Evolutionary conservation across 2,797 vertebrate species (phyloP).

Genomic region (Anabas testudineus): DNA sequence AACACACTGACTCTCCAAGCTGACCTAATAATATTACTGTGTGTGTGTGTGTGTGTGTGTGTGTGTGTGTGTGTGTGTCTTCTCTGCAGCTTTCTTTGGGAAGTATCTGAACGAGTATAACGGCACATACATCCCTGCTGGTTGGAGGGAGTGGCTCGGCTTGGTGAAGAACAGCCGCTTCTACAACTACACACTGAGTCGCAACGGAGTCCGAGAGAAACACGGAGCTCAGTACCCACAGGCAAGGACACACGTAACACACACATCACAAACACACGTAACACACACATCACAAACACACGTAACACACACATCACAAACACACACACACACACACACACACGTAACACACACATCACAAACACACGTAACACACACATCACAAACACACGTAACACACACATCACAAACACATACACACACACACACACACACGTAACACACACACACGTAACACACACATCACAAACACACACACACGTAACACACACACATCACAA

Average conservation of each 20-base stretch:
- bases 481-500: no score
- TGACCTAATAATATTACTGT: background rate
- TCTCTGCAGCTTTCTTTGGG: constrained; percentile 88
- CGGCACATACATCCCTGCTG: constrained; percentile 90
- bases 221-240: constrained; percentile 90
- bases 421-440: no score
- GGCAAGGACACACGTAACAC: no score
- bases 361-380: no score
- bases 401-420: no score
- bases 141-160: constrained; percentile 97
- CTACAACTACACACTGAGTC: constrained; percentile 96
- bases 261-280: constrained; percentile 31
- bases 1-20: background rate
- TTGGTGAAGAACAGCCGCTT: constrained; percentile 97
- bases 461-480: no score
- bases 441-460: no score
- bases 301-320: no score
- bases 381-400: no score
- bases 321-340: constrained; percentile 3
- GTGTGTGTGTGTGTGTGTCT: constrained; percentile 12
- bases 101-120: constrained; percentile 93
- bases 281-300: constrained; percentile 1
- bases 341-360: no score
- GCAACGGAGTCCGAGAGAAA: constrained; percentile 93
- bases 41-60: constrained; percentile 1